phyloP scores from a whole-genome alignment of 2,888 invertebrate genomes.

The Argyresthia goedartella region DNA sequence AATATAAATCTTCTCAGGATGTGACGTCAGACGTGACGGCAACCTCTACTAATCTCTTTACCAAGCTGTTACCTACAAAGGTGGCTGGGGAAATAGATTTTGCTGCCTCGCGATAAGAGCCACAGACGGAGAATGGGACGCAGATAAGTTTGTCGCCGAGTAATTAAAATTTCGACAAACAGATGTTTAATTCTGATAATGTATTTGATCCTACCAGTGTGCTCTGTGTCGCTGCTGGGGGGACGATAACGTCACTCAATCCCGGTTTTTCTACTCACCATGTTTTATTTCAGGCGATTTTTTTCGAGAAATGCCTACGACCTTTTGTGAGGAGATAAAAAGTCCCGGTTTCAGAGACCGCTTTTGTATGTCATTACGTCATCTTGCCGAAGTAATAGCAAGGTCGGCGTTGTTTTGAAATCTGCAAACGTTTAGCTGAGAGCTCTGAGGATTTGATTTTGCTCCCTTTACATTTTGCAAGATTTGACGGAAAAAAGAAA shows the following conservation, averaged over 20 bases:
- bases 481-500: too few species aligned
- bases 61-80: background rate
- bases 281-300: conserved; percentile 29
- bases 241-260: conserved; percentile 48
- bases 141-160: background rate
- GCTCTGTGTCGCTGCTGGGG: conserved; percentile 30
- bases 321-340: conserved; percentile 27
- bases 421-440: too few species aligned
- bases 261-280: conserved; percentile 25
- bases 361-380: conserved; percentile 1
- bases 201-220: conserved; percentile 26
- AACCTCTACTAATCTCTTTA: background rate
- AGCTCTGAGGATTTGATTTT: too few species aligned
- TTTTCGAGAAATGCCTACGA: conserved; percentile 18
- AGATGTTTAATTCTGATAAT: conserved; percentile 41
- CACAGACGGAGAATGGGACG: too few species aligned
- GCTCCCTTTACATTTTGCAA: too few species aligned
- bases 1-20: background rate
- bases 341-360: conserved; percentile 12
- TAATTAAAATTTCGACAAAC: conserved; percentile 47
- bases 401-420: too few species aligned
- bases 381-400: too few species aligned
- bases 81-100: background rate
- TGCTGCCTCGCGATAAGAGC: background rate
- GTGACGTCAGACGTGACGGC: background rate